Evolutionary conservation across 1,140 invertebrate species (phyloP), one percentile per base, ranked within the genome.

Genomic region (Drosophila subpulchrella): DNA sequence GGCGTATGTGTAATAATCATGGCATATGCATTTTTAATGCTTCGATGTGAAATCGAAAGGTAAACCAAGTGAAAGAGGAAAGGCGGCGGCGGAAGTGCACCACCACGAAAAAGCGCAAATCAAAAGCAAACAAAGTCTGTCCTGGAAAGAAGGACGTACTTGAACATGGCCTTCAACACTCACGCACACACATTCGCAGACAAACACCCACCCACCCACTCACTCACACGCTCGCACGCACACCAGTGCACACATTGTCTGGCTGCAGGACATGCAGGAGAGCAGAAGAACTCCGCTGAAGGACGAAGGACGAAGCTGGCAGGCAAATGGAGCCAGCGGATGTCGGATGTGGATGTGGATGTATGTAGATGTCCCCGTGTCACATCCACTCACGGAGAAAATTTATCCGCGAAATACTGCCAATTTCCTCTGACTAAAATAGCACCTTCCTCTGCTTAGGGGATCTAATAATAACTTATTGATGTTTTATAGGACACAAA

Each of bases 101-200:
- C 60, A 44, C 38, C 61, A 36, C 47, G 65, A 54, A 68, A 85
- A 88, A 88, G 84, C 51, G 79, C 79, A 86, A 82, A 73, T 86
- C 74, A 86, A 86, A 78, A 59, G 63, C 67, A 85, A 67, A 81
- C 63, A 74, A 78, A 67, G 55, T 66, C 46, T 67, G 75, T 48
- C 13, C 62, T n/a, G 41, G n/a, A 48, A 32, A 24, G 11, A 20
- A 56, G 38, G 12, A 3, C 24, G 66, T 63, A 59, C 79, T 79
- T 86, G 75, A 88, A 80, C 67, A 36, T 71, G 83, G 63, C 84
- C 83, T 89, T 88, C 79, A 86, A 79, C 84, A 78, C 39, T 54
- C 53, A 36, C 41, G 44, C 50, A 32, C 67, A 47, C 62, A 51
- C 50, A 24, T 7, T 13, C 39, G n/a, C n/a, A 20, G 7, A 8